These are phyloP conservation scores for Hirudinaria manillensis DNA, from an alignment of 2,888 invertebrate genomes.

Conservation along the genomic window DNA sequence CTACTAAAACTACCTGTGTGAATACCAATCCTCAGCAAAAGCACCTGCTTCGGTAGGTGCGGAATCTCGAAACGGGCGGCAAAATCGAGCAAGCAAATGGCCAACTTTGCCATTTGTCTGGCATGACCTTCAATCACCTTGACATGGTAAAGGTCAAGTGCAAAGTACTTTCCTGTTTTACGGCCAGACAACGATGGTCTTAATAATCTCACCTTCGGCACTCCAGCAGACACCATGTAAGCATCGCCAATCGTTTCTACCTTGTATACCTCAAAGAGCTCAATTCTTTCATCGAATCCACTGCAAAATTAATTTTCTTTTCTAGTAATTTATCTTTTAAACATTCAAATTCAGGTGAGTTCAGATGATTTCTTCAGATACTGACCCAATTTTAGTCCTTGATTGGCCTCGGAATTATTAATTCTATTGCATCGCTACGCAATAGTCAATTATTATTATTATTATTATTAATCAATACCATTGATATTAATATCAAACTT, in stretches of 20 bases:
- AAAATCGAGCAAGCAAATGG: slow-evolving; percentile 28
- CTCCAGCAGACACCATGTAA: slow-evolving; percentile 33
- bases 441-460: too few species aligned
- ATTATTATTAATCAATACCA: too few species aligned
- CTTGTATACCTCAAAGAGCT: slow-evolving; percentile 39
- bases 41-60: slow-evolving; percentile 33
- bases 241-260: slow-evolving; percentile 40
- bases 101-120: slow-evolving; percentile 32
- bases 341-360: not conserved
- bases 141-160: not conserved
- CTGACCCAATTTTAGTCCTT: too few species aligned
- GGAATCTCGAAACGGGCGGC: slow-evolving; percentile 32
- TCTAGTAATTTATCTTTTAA: not conserved
- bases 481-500: too few species aligned
- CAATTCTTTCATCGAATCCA: slow-evolving; percentile 37
- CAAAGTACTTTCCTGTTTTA: not conserved
- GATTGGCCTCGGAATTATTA: too few species aligned
- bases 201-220: slow-evolving; percentile 12
- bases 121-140: slow-evolving; percentile 33
- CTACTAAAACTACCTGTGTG: slow-evolving; percentile 34
- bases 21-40: slow-evolving; percentile 34
- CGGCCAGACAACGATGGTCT: not conserved
- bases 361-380: not conserved
- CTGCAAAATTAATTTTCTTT: slow-evolving; percentile 7
- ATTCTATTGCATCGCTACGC: too few species aligned